Conservation (phyloP, 2,888 invertebrate species). For the Hirtodrosophila histrioides region DNA sequence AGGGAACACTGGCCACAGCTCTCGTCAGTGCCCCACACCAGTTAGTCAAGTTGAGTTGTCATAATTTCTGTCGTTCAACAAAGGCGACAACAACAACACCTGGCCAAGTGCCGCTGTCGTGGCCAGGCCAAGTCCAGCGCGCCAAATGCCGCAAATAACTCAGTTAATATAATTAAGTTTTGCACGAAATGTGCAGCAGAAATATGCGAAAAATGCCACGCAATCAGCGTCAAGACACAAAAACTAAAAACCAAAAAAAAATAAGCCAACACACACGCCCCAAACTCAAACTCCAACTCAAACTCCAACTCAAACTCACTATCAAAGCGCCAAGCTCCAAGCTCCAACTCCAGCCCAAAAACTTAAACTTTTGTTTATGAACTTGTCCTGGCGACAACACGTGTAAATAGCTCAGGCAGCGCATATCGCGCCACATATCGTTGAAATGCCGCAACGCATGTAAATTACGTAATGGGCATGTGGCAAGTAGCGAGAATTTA, state of each 20-base stretch:
- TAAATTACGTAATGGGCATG: slow-evolving; percentile 60
- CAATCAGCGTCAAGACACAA: slow-evolving; percentile 60
- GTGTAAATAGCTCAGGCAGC: slow-evolving; percentile 36
- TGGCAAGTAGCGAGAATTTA: slow-evolving; percentile 53
- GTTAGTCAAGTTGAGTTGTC: slow-evolving; percentile 79
- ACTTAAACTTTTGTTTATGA: slow-evolving; percentile 64
- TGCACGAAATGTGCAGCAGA: slow-evolving; percentile 78
- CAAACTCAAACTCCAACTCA: slow-evolving; percentile 32
- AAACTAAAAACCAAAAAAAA: slow-evolving; percentile 16
- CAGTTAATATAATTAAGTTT: slow-evolving; percentile 80
- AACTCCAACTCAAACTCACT: slow-evolving; percentile 6
- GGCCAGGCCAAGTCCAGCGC: slow-evolving; percentile 56
- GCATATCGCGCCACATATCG: slow-evolving; percentile 6
- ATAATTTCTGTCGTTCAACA: slow-evolving; percentile 78
- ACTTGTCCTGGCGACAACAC: slow-evolving; percentile 62
- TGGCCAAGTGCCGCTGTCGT: slow-evolving; percentile 33
- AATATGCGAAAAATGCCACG: slow-evolving; percentile 78
- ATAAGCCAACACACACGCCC: slow-evolving; percentile 26
- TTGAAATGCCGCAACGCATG: slow-evolving; percentile 53
- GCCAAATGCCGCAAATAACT: slow-evolving; percentile 80
- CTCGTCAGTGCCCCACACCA: slow-evolving; percentile 58
- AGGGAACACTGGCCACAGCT: slow-evolving; percentile 45
- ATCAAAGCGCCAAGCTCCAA: background rate
- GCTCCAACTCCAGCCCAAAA: slow-evolving; percentile 17
- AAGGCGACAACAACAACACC: slow-evolving; percentile 52